These are phyloP conservation scores for Mimas tiliae DNA, from an alignment of 2,888 invertebrate species.

Conservation along the genomic window DNA sequence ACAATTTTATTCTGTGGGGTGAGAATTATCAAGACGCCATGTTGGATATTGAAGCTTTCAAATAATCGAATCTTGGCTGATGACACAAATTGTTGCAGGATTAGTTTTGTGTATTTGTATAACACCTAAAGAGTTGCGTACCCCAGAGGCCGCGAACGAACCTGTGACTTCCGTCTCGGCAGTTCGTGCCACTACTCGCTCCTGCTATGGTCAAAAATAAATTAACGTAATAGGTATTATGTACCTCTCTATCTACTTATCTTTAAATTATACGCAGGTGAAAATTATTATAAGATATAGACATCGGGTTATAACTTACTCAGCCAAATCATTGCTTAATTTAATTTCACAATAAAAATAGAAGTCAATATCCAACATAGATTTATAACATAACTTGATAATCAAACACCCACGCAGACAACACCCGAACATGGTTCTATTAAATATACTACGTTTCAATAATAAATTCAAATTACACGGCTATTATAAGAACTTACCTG, in stretches of 20 bases:
- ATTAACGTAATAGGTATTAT: no score
- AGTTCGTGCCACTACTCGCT: no score
- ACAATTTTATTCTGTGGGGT: neutral
- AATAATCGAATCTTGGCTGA: neutral
- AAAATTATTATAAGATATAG: no score
- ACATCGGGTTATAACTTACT: no score
- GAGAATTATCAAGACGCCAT: neutral
- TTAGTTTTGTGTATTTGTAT: neutral
- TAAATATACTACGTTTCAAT: slow-evolving; percentile 7
- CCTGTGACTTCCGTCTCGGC: no score
- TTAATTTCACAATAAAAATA: neutral
- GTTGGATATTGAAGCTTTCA: neutral
- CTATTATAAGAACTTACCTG: slow-evolving; percentile 20
- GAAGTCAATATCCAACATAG: neutral
- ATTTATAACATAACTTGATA: neutral
- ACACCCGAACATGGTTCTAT: neutral
- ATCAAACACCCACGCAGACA: neutral
- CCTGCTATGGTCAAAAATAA: no score
- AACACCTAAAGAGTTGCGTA: no score
- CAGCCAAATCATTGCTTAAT: neutral
- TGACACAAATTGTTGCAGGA: neutral
- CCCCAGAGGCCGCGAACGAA: no score
- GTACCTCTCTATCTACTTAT: no score
- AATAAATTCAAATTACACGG: slow-evolving; percentile 21
- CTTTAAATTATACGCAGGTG: no score